Conservation (phyloP, 2,113 vertebrate species). For the Desmodus rotundus region DNA sequence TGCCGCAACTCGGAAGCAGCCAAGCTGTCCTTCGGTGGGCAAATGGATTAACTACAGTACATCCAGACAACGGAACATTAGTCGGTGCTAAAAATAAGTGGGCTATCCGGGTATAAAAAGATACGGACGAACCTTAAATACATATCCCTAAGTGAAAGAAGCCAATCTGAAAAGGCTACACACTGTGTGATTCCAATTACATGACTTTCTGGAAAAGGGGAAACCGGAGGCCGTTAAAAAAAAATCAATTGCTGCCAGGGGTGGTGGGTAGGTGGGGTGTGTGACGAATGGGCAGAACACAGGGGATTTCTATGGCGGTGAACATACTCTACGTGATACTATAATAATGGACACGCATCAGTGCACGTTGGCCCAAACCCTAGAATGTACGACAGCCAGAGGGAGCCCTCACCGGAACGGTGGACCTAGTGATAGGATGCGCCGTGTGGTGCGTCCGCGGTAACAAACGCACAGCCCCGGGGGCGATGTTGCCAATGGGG, state of each 20-base stretch:
- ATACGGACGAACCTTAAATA: neutral
- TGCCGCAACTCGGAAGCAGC: neutral
- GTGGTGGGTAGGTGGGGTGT: neutral
- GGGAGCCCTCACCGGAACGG: too few relatives aligned
- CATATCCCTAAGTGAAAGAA: neutral
- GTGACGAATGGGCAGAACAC: too few relatives aligned
- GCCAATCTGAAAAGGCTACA: neutral
- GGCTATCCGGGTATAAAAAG: neutral
- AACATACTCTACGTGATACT: neutral
- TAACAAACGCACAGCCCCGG: neutral
- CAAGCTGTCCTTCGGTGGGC: neutral
- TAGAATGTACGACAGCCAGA: neutral
- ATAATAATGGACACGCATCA: neutral
- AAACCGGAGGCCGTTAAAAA: neutral
- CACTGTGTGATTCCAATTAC: neutral
- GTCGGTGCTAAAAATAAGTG: neutral
- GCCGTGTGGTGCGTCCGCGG: neutral
- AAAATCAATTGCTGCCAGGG: too few relatives aligned
- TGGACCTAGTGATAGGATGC: neutral
- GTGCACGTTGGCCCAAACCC: neutral
- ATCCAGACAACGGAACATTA: neutral
- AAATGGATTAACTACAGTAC: neutral
- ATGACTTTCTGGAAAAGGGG: neutral
- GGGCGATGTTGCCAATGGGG: neutral
- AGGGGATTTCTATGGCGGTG: neutral